Evolutionary conservation across 2,888 invertebrate genomes (phyloP), one percentile per base, ranked within the genome.

Genomic region (Ormyrus thymus): DNA sequence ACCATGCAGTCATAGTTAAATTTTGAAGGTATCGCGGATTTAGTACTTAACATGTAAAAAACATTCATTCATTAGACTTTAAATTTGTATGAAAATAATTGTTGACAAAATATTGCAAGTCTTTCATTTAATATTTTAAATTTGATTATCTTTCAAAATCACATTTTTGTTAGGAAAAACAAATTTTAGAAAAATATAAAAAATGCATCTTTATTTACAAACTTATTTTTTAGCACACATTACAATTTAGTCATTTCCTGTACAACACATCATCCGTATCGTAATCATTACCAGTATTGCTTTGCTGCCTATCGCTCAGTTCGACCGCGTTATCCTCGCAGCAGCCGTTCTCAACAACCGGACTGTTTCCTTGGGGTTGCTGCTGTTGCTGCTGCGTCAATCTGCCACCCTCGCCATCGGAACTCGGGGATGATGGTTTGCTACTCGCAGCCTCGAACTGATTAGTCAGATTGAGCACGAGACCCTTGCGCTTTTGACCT

Each of bases 401-500:
- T 55, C n/a, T 76, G 7, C 69, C 50, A 9, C 72, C 56, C n/a
- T 76, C 81, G 48, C 69, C 55, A 50, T 89, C 89, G 43, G 86
- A 86, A 15, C 86, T 46, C 11, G 90, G 89, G 0, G 90, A 90
- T 10, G 87, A 88, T 5, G 90, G 90, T 81, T 89, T 91, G 81
- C 87, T 90, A 62, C 86, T 88, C 48, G 87, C 89, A 7, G 91
- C 90, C 84, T 93, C 92, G 83, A 92, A 92, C 80, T 92, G 92
- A 76, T 91, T 91, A 13, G 92, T 91, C 61, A 93, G 87, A 86
- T 92, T 92, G 76, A 93, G 86, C 45, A 93, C 92, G 69, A 93
- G 87, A 62, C 92, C 90, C 29, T 89, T 89, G 78, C 91, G 90
- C 45, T 90, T 90, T 50, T 90, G 89, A 43, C 89, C 90, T 86